Percentiles rank a stretch among this genome's conserved stretches.
phyloP scores from a whole-genome alignment of 2,888 invertebrate species.

The Danaus chrysippus region DNA sequence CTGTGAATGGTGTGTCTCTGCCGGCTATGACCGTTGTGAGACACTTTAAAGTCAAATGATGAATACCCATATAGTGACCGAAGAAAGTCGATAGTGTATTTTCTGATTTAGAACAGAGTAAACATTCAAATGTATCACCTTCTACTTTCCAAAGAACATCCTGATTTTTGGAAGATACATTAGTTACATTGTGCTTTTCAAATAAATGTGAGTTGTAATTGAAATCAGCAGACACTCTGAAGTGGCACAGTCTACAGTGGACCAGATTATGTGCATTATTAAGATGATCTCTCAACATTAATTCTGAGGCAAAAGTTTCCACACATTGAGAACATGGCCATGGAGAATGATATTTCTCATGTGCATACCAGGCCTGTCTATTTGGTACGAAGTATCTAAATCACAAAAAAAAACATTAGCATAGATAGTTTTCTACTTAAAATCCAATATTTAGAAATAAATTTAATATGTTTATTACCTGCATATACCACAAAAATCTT shows the following conservation, averaged over 20 bases:
- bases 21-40: conserved; percentile 60
- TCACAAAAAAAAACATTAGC: conserved; percentile 20
- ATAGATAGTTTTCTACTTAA: conserved; percentile 1
- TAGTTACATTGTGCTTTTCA: conserved; percentile 64
- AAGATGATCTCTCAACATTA: conserved; percentile 53
- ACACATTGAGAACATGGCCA: conserved; percentile 73
- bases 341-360: conserved; percentile 63
- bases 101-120: conserved; percentile 60
- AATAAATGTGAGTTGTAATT: conserved; percentile 60
- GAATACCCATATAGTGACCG: conserved; percentile 68
- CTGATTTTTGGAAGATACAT: conserved; percentile 49
- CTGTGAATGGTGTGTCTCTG: conserved; percentile 55
- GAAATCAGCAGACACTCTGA: conserved; percentile 59
- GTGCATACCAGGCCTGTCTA: conserved; percentile 58
- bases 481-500: conserved; percentile 74
- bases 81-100: conserved; percentile 53
- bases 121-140: conserved; percentile 53
- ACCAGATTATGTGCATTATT: conserved; percentile 56
- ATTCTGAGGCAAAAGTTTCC: conserved; percentile 55
- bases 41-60: conserved; percentile 70
- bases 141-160: conserved; percentile 61
- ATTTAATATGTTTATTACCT: conserved; percentile 46
- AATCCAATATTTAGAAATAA: background rate
- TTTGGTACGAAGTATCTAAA: conserved; percentile 70
- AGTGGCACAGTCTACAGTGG: conserved; percentile 68